Base-by-base conservation (phyloP, 2,113 vertebrate species). In the pig (Sus scrofa) region DNA sequence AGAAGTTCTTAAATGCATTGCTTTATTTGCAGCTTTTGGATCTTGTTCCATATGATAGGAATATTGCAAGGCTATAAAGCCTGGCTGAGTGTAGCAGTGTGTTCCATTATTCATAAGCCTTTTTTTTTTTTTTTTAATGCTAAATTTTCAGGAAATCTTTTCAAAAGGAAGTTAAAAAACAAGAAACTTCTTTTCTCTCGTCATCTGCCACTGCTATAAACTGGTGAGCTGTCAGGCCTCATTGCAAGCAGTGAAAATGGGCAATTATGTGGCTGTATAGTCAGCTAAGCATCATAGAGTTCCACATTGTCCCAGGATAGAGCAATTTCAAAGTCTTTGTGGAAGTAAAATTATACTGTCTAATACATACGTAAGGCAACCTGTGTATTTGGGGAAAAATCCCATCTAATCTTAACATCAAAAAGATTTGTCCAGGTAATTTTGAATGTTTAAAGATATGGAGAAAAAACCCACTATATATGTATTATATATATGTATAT, bases 61-160 rank as follows among this genome's bases (percentile, higher is more conserved):
- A 74, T 94, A 44, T 84, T 86, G 24, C 54, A 78, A 74, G 39
- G 6, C 18, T 91, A 89, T 94, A 93, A 97, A 95, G 97, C 26
- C 16, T 92, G 62, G 34, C 30, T 89, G 62, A 96, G n/a, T 88
- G 30, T 85, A 96, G 86, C 75, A 78, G 10, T 75, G 62, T 85
- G 50, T 97, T 97, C 37, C 94, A 52, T 10, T 94, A 96, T 89
- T 97, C 91, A 96, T 94, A 91, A 96, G 37, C 3, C 27, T 24
- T 15, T 62, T 87, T 94, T 58, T 24, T 15, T 62, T 87, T 94
- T 58, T 96, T 79, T 88, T 58, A 70, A 90, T 58, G 2, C 1
- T 92, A n/a, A 82, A 79, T 97, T 98, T 98, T 98, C 70, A 94
- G 90, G 96, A 96, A 81, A 90, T 97, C 22, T 73, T 98, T 96